Conservation (phyloP, 1,140 invertebrate species). For the Scaptomyza graminum region DNA sequence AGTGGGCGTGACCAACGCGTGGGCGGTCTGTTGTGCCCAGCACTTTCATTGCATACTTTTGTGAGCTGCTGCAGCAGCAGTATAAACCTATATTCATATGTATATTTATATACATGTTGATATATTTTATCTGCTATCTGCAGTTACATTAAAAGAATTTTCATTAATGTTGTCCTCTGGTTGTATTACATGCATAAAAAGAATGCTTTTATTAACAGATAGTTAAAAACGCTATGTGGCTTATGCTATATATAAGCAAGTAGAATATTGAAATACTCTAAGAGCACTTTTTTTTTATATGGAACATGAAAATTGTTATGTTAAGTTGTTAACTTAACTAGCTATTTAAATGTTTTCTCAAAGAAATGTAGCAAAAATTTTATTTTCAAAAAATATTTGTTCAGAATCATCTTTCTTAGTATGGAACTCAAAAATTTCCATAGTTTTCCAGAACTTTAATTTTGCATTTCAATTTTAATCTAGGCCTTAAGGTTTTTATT, state of each 20-base stretch:
- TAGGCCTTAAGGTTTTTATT: no score
- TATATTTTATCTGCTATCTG: slow-evolving; percentile 54
- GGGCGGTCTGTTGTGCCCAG: slow-evolving; percentile 15
- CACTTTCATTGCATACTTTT: slow-evolving; percentile 48
- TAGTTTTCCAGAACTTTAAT: no score
- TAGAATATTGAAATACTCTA: slow-evolving; percentile 28
- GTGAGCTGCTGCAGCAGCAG: slow-evolving; percentile 35
- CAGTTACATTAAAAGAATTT: slow-evolving; percentile 72
- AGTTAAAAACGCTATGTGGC: slow-evolving; percentile 44
- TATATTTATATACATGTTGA: slow-evolving; percentile 20
- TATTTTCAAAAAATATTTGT: no score
- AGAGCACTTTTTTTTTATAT: no score
- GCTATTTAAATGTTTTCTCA: no score
- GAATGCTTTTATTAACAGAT: slow-evolving; percentile 70
- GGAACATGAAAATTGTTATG: neutral
- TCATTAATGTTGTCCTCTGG: slow-evolving; percentile 57
- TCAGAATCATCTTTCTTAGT: no score
- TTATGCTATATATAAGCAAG: neutral
- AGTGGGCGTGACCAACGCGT: slow-evolving; percentile 21
- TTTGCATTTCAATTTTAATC: no score
- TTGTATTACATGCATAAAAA: slow-evolving; percentile 58
- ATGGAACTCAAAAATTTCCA: no score
- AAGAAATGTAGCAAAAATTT: no score
- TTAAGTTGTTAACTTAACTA: no score
- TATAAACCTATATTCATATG: no score